These are phyloP conservation scores for Xenus cinereus DNA, from an alignment of 2,113 vertebrate species.

Conservation along the genomic window DNA sequence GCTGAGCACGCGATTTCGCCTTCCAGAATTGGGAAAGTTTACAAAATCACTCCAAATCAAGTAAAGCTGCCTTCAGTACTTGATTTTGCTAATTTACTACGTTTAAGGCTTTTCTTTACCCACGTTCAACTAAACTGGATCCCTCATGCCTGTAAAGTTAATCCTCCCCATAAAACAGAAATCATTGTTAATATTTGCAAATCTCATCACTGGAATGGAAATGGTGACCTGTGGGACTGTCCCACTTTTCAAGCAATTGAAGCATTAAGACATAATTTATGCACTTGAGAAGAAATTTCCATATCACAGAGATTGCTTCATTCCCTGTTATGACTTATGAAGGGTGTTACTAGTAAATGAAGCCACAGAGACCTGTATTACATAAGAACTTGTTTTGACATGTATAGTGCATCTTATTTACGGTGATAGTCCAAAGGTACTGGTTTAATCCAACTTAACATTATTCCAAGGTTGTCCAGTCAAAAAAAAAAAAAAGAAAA, in stretches of 20 bases:
- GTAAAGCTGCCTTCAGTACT: neutral
- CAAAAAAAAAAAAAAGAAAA: neutral
- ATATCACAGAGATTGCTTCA: constrained; percentile 57
- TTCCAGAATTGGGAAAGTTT: neutral
- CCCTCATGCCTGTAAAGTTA: neutral
- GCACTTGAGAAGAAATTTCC: constrained; percentile 62
- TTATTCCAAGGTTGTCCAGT: constrained; percentile 22
- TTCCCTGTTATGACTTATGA: constrained; percentile 28
- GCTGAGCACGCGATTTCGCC: neutral
- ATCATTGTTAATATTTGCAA: constrained; percentile 67
- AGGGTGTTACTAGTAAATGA: constrained; percentile 51
- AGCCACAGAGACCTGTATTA: constrained; percentile 49
- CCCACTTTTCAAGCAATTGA: constrained; percentile 66
- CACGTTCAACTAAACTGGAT: neutral
- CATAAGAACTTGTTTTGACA: constrained; percentile 70
- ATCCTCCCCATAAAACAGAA: constrained; percentile 29
- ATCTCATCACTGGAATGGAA: constrained; percentile 28
- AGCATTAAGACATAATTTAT: constrained; percentile 66
- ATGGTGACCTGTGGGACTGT: constrained; percentile 61
- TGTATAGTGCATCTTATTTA: constrained; percentile 59
- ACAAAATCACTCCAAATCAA: neutral
- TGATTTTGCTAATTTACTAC: neutral
- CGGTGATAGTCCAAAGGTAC: constrained; percentile 28
- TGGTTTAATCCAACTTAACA: constrained; percentile 23
- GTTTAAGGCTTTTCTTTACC: neutral